Conservation (phyloP, 2,113 vertebrate species). For the Paracanthobrama guichenoti region DNA sequence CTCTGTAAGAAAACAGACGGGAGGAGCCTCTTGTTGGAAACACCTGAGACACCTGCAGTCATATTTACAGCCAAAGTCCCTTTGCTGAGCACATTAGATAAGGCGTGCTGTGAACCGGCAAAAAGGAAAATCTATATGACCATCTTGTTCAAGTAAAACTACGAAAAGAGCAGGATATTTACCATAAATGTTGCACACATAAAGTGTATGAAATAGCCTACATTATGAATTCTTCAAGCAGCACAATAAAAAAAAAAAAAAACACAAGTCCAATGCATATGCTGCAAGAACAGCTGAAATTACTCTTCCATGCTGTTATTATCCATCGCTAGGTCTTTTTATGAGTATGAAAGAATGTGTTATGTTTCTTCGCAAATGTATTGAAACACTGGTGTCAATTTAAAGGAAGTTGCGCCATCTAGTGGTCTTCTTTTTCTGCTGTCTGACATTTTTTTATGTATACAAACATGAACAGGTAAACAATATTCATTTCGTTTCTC, state of each 20-base stretch:
- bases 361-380: not conserved
- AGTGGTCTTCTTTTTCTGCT: not conserved
- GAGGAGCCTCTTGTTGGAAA: not conserved
- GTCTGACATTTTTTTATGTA: no score
- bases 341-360: not conserved
- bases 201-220: not conserved
- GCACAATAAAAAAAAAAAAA: not conserved
- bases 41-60: conserved; percentile 17
- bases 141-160: conserved; percentile 22
- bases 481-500: no score
- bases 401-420: conserved; percentile 15
- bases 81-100: conserved; percentile 21
- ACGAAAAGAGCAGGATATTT: not conserved
- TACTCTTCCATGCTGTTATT: not conserved
- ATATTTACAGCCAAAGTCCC: conserved; percentile 10
- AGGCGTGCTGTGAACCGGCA: conserved; percentile 33
- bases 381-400: not conserved
- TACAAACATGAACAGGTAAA: no score
- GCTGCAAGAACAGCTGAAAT: not conserved
- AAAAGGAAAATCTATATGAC: conserved; percentile 34
- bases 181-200: not conserved
- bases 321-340: not conserved
- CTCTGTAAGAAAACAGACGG: not conserved
- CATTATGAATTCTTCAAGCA: not conserved
- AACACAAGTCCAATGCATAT: not conserved